phyloP scores from a whole-genome alignment of 2,797 vertebrate species.

The Acrocephalus scirpaceus region DNA sequence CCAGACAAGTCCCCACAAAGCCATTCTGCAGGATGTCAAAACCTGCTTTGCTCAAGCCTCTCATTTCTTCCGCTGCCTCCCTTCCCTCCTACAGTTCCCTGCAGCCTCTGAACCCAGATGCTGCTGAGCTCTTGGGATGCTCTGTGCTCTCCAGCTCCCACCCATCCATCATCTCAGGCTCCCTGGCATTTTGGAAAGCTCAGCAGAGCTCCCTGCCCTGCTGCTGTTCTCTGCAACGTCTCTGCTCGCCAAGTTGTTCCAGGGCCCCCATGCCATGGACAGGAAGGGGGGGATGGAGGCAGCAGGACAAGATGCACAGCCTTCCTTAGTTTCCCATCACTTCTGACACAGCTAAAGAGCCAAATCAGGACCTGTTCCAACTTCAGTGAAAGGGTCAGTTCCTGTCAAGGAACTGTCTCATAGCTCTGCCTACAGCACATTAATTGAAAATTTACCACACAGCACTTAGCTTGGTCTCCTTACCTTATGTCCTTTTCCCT shows the following conservation, averaged over 20 bases:
- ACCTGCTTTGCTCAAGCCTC: not conserved
- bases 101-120: not conserved
- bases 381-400: not conserved
- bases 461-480: too few relatives aligned
- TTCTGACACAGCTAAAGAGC: not conserved
- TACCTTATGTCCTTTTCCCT: too few relatives aligned
- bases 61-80: not conserved
- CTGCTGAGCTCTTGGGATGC: not conserved
- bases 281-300: not conserved
- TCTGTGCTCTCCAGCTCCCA: not conserved
- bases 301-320: not conserved
- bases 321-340: not conserved
- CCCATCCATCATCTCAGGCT: not conserved
- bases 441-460: too few relatives aligned
- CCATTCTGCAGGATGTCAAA: not conserved
- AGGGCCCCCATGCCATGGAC: too few relatives aligned
- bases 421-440: too few relatives aligned
- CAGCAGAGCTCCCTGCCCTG: not conserved
- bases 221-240: not conserved
- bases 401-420: too few relatives aligned
- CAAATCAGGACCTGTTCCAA: not conserved
- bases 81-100: not conserved
- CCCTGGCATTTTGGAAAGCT: not conserved
- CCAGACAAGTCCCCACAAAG: not conserved
- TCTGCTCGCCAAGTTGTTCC: not conserved